A percentile compares a stretch with the other conserved stretches of the same genome.
phyloP scores from a whole-genome alignment of 2,888 invertebrate species.

The Macaria liturata region DNA sequence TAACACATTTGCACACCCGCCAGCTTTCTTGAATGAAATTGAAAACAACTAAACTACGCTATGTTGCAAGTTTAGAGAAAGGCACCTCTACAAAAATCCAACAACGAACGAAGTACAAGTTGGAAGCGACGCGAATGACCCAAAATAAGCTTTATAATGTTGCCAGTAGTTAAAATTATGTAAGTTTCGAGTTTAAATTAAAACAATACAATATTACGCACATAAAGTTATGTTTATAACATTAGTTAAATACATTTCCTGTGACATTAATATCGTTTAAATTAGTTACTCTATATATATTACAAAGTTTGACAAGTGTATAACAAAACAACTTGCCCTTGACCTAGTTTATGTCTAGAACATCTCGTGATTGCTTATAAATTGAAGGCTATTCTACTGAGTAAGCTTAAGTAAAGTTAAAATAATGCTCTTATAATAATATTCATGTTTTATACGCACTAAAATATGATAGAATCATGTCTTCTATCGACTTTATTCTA shows the following conservation, averaged over 20 bases:
- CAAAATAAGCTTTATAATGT: slow-evolving; percentile 82
- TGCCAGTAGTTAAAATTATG: slow-evolving; percentile 59
- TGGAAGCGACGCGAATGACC: slow-evolving; percentile 79
- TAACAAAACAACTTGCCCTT: slow-evolving; percentile 56
- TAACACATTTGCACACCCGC: slow-evolving; percentile 80
- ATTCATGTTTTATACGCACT: no score
- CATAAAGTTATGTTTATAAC: no score
- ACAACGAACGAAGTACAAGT: slow-evolving; percentile 75
- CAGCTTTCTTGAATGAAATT: slow-evolving; percentile 78
- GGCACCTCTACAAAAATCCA: slow-evolving; percentile 79
- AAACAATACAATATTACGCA: no score
- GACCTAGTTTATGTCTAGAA: slow-evolving; percentile 54
- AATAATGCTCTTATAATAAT: no score
- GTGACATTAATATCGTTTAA: no score
- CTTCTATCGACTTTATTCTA: no score
- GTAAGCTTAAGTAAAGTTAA: background rate
- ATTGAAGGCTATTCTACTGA: slow-evolving; percentile 2
- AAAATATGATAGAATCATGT: no score
- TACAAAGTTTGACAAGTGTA: slow-evolving; percentile 15
- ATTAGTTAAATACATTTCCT: no score
- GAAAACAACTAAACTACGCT: slow-evolving; percentile 79
- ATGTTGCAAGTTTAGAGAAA: slow-evolving; percentile 83
- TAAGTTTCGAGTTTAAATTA: no score
- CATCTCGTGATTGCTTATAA: slow-evolving; percentile 52
- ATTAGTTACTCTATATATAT: no score